Percentiles rank a stretch among this genome's conserved stretches.
These are phyloP conservation scores for Cebidichthys violaceus DNA, from an alignment of 2,113 vertebrate genomes.

Conservation along the genomic window DNA sequence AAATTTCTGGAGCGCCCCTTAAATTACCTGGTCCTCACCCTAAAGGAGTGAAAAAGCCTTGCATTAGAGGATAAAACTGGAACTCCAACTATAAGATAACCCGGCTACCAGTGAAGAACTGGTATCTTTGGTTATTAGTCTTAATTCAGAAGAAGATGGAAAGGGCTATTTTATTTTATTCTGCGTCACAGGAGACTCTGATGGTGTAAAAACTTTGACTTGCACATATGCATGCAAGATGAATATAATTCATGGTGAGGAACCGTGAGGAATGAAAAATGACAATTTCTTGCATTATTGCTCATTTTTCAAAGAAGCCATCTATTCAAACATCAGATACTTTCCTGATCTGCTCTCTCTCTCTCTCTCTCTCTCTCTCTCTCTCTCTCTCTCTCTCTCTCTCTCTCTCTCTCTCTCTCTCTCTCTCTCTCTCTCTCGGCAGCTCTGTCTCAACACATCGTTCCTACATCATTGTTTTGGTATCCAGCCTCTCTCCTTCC, in stretches of 20 bases:
- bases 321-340: conserved; percentile 43
- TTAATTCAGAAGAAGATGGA: neutral
- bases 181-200: neutral
- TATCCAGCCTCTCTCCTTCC: conserved; percentile 7
- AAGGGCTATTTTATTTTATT: neutral
- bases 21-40: neutral
- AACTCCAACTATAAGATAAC: neutral
- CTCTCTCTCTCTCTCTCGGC: neutral
- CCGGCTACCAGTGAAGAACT: neutral
- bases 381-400: conserved; percentile 3
- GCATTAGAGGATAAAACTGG: neutral
- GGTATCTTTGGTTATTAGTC: neutral
- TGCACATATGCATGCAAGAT: conserved; percentile 19
- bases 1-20: neutral
- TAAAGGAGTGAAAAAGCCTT: neutral
- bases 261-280: conserved; percentile 14
- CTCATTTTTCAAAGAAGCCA: conserved; percentile 38
- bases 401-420: conserved; percentile 11
- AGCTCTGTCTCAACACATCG: conserved; percentile 13
- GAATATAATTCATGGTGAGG: conserved; percentile 8
- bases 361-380: too few relatives aligned
- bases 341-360: conserved; percentile 11
- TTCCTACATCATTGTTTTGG: conserved; percentile 15
- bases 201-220: neutral
- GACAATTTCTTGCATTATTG: conserved; percentile 27